Evolutionary conservation across 2,113 vertebrate genomes (phyloP), one percentile per base, ranked within the genome.

Genomic region (Lamprotornis superbus): DNA sequence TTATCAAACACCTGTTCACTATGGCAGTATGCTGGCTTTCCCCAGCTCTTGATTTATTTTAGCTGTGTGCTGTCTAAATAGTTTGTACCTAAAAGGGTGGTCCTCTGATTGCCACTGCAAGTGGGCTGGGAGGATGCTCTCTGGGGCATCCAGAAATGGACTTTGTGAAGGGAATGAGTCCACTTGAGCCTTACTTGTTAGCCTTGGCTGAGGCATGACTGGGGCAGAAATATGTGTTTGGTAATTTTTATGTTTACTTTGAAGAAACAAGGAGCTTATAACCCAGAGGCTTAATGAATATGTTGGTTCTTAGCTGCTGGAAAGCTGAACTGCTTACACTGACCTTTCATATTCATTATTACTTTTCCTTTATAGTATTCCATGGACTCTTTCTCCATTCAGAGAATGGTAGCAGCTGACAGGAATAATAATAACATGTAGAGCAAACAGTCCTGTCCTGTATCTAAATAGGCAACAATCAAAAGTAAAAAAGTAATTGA

Each of bases 61-160:
- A 76, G 24, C 5, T 47, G 4, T 60, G 20, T 1, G 0, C 33
- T 76, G 13, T 12, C 25, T 56, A 64, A 87, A 59, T 31, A 2
- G 5, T 74, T 87, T 77, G 28, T 35, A 44, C 15, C 8, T 40
- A 31, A 59, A 89, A 46, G 4, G 4, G 5, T 39, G 5, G 2
- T 56, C 12, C 52, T 74, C 33, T 67, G 16, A 22, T 50, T 44
- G 42, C 24, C 18, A 14, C 55, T 76, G 44, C 12, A 22, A 0
- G 1, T 31, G 21, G 30, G 16, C 27, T 7, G 2, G 2, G 17
- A 21, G 15, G 15, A 37, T 60, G 12, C 7, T 7, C 2, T 15
- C n/a, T 46, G 11, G 3, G 21, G 33, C 9, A 9, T 50, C 28
- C 37, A 77, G 25, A 64, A 74, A 77, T 0, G 0, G 40, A 16